phyloP scores from a whole-genome alignment of 2,113 vertebrate species.

The Mionectes macconnelli region DNA sequence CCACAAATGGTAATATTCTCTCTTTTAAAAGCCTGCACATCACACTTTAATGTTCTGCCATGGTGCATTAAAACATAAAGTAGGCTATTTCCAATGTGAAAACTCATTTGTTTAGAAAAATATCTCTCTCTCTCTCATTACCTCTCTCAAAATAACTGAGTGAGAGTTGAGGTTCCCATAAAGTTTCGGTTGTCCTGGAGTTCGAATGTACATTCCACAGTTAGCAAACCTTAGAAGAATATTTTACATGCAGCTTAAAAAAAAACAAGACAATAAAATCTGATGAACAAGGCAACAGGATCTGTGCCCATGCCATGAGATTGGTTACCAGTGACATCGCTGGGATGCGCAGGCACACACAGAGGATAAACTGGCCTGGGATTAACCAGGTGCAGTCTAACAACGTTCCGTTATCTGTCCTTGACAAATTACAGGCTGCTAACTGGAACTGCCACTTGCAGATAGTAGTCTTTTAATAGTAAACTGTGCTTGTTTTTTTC shows the following conservation, averaged over 20 bases:
- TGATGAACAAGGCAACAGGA: not conserved
- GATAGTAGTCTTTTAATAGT: constrained; percentile 53
- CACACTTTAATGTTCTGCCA: constrained; percentile 15
- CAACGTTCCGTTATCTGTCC: constrained; percentile 41
- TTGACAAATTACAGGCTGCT: constrained; percentile 63
- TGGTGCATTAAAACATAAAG: not conserved
- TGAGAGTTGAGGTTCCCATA: not conserved
- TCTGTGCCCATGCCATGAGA: not conserved
- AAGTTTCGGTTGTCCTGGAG: constrained; percentile 15
- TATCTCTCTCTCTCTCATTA: constrained; percentile 11
- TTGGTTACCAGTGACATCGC: not conserved
- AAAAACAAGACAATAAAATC: not conserved
- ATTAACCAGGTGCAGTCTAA: constrained; percentile 60
- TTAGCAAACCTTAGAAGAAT: not conserved
- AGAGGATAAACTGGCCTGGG: constrained; percentile 39
- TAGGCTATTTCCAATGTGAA: constrained; percentile 19
- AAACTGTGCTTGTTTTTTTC: constrained; percentile 28
- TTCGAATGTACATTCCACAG: not conserved
- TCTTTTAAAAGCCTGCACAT: constrained; percentile 46
- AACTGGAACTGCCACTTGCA: constrained; percentile 34
- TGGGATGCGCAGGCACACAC: not conserved
- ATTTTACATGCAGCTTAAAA: not conserved
- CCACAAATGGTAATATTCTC: constrained; percentile 40
- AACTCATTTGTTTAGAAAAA: constrained; percentile 47
- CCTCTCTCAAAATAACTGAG: constrained; percentile 28